These are phyloP conservation scores for Limanda limanda DNA, from an alignment of 2,113 vertebrate genomes.

Conservation along the genomic window DNA sequence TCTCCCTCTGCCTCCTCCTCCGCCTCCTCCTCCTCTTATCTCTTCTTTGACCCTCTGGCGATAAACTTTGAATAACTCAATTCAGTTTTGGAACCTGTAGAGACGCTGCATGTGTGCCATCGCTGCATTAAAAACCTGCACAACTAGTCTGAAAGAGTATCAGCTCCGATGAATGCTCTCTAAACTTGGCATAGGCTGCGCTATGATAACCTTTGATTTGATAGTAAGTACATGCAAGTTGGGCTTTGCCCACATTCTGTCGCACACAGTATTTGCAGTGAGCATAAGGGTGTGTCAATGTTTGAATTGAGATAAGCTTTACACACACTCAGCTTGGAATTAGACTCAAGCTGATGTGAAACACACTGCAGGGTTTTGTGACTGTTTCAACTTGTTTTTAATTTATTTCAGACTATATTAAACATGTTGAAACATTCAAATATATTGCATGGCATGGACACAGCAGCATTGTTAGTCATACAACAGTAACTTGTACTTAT, in stretches of 20 bases:
- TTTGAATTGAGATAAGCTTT: slow-evolving; percentile 20
- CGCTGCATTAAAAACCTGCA: background rate
- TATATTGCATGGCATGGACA: background rate
- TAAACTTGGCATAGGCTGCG: slow-evolving; percentile 18
- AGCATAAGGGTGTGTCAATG: slow-evolving; percentile 40
- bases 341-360: background rate
- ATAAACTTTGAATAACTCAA: background rate
- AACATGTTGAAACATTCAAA: background rate
- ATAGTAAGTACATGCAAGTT: background rate
- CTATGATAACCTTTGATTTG: background rate
- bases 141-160: too few species aligned
- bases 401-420: background rate
- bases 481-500: too few species aligned
- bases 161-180: background rate
- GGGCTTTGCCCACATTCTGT: slow-evolving; percentile 14
- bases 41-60: background rate
- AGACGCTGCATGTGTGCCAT: background rate
- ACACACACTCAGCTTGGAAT: background rate
- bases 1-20: background rate
- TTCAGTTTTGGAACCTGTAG: background rate
- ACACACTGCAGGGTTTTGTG: background rate
- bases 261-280: slow-evolving; percentile 8
- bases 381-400: background rate
- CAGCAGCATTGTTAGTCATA: background rate
- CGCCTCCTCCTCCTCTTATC: background rate